phyloP scores from a whole-genome alignment of 2,113 vertebrate genomes.

The Columbina picui region DNA sequence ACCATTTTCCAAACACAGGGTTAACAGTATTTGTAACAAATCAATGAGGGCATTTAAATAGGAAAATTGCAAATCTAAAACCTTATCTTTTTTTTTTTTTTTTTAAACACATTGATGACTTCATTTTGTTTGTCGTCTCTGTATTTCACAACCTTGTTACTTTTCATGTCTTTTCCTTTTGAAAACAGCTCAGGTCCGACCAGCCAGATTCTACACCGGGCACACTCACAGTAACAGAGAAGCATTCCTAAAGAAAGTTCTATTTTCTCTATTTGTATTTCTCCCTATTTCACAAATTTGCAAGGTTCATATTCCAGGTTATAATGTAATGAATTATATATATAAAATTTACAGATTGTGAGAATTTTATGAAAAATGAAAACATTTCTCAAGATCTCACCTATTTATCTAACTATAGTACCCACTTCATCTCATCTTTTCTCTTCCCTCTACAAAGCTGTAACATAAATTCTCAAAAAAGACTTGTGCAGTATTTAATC shows the following conservation, averaged over 20 bases:
- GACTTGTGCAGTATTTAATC: constrained; percentile 33
- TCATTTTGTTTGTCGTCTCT: constrained; percentile 70
- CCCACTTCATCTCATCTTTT: constrained; percentile 3
- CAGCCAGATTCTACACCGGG: background rate
- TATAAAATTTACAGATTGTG: background rate
- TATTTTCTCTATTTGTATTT: background rate
- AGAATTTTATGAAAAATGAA: constrained; percentile 46
- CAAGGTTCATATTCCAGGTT: background rate
- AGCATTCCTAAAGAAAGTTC: background rate
- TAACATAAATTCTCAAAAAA: constrained; percentile 56
- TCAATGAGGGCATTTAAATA: constrained; percentile 72
- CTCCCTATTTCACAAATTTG: background rate
- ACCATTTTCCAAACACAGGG: constrained; percentile 76
- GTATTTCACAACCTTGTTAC: constrained; percentile 55
- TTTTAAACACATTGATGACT: constrained; percentile 60
- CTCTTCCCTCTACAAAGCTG: constrained; percentile 9
- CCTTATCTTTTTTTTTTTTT: constrained; percentile 35
- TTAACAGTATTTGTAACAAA: constrained; percentile 79
- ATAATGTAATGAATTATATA: background rate
- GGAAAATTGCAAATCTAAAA: constrained; percentile 68
- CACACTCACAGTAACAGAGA: background rate
- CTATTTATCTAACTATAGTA: constrained; percentile 38
- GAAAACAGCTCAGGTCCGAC: constrained; percentile 7
- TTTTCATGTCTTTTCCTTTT: background rate
- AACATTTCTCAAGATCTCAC: constrained; percentile 29